Conservation (phyloP, 2,888 invertebrate genomes). For the Drosophila meridionalis region DNA sequence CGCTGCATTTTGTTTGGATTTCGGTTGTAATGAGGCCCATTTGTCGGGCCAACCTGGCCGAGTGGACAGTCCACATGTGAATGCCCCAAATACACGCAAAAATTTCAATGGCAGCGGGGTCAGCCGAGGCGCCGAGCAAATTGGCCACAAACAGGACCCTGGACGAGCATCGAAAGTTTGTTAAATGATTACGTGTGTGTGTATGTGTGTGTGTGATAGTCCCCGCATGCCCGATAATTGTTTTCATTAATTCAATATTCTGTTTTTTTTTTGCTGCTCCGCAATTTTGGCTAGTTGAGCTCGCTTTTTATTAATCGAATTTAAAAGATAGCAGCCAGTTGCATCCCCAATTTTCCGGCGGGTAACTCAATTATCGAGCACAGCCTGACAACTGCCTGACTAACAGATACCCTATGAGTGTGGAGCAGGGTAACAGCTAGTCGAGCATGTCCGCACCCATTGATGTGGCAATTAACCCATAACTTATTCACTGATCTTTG, state of each 20-base stretch:
- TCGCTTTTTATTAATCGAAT: not conserved
- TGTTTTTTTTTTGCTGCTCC: not conserved
- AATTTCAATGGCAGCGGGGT: not conserved
- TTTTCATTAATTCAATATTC: constrained; percentile 9
- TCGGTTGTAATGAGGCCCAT: constrained; percentile 19
- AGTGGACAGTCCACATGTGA: constrained; percentile 1
- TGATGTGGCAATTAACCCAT: not conserved
- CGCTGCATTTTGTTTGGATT: constrained; percentile 20
- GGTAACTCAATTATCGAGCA: constrained; percentile 1
- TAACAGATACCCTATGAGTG: not conserved
- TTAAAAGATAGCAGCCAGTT: not conserved
- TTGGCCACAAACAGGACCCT: not conserved
- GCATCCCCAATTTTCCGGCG: not conserved
- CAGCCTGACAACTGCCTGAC: too few relatives aligned
- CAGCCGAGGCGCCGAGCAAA: not conserved
- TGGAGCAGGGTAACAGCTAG: not conserved
- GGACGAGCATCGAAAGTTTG: not conserved
- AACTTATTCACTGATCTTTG: not conserved
- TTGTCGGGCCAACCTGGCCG: constrained; percentile 3
- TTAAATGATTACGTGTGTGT: not conserved
- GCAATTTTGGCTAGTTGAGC: not conserved
- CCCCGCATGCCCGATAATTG: not conserved
- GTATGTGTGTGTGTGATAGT: not conserved
- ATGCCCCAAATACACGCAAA: not conserved
- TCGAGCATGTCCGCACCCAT: not conserved